These are phyloP conservation scores for Venustoraphidia nigricollis DNA, from an alignment of 2,888 invertebrate species.

Conservation along the genomic window DNA sequence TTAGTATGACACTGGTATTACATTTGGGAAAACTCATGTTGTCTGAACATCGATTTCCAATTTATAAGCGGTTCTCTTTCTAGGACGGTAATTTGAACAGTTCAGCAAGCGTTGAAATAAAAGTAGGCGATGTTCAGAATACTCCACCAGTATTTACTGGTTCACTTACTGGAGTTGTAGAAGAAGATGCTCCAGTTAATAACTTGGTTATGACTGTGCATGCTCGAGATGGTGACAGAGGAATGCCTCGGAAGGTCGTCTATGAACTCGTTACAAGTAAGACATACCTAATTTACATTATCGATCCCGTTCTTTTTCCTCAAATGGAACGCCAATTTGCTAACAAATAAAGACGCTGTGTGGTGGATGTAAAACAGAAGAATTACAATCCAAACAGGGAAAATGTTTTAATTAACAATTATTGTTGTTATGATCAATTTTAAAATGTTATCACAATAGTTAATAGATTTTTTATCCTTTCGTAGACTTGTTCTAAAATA, in stretches of 20 bases:
- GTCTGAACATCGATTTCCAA: background rate
- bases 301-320: too few species aligned
- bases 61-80: constrained; percentile 9
- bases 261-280: constrained; percentile 69
- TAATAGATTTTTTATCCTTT: too few species aligned
- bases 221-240: constrained; percentile 74
- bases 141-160: constrained; percentile 73
- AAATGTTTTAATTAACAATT: too few species aligned
- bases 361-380: too few species aligned
- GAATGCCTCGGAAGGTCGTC: constrained; percentile 61
- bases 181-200: constrained; percentile 73
- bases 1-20: too few species aligned
- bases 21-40: too few species aligned
- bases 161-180: constrained; percentile 59
- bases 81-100: constrained; percentile 68
- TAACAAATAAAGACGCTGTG: too few species aligned
- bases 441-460: too few species aligned
- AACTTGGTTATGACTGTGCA: constrained; percentile 62
- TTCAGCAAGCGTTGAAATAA: constrained; percentile 57
- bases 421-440: too few species aligned
- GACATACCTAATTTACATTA: constrained; percentile 18
- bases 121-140: constrained; percentile 75
- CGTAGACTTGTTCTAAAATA: too few species aligned
- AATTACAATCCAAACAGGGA: too few species aligned
- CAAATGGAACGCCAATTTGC: too few species aligned